phyloP scores from a whole-genome alignment of 2,888 invertebrate species.

The Drosophila neonasuta region DNA sequence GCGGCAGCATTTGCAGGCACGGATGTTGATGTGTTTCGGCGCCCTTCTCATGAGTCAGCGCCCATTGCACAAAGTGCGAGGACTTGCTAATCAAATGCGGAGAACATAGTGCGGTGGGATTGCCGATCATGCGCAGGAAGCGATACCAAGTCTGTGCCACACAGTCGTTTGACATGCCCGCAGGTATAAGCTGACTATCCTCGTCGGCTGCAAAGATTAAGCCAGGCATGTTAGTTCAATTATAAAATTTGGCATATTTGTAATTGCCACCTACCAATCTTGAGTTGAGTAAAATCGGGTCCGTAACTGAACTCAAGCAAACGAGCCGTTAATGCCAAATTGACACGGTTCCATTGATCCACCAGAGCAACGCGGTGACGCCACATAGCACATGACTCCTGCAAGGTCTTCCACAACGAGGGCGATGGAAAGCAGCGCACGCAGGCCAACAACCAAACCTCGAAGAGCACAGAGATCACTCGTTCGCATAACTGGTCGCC shows the following conservation, averaged over 20 bases:
- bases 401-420: constrained; percentile 96
- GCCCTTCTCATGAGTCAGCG: constrained; percentile 89
- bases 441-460: constrained; percentile 87
- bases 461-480: constrained; percentile 95
- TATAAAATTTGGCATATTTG: neutral
- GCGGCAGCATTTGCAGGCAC: constrained; percentile 90
- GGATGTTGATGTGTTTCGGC: constrained; percentile 95
- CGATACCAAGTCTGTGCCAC: constrained; percentile 98
- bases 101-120: constrained; percentile 95
- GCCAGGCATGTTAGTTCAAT: neutral
- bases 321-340: constrained; percentile 92
- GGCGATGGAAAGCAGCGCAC: constrained; percentile 95
- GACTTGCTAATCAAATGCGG: constrained; percentile 89
- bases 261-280: constrained; percentile 86
- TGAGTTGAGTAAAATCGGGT: constrained; percentile 90
- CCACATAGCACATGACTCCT: constrained; percentile 96
- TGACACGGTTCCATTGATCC: constrained; percentile 97
- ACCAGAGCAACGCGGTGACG: constrained; percentile 95
- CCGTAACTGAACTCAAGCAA: constrained; percentile 95
- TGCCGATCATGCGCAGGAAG: constrained; percentile 95
- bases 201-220: constrained; percentile 92
- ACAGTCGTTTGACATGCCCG: constrained; percentile 93
- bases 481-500: constrained; percentile 97
- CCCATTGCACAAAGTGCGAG: constrained; percentile 88
- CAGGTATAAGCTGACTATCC: constrained; percentile 90